Evolutionary conservation across 2,888 invertebrate genomes (phyloP), one percentile per base, ranked within the genome.

Genomic region (Yponomeuta plumbellus): DNA sequence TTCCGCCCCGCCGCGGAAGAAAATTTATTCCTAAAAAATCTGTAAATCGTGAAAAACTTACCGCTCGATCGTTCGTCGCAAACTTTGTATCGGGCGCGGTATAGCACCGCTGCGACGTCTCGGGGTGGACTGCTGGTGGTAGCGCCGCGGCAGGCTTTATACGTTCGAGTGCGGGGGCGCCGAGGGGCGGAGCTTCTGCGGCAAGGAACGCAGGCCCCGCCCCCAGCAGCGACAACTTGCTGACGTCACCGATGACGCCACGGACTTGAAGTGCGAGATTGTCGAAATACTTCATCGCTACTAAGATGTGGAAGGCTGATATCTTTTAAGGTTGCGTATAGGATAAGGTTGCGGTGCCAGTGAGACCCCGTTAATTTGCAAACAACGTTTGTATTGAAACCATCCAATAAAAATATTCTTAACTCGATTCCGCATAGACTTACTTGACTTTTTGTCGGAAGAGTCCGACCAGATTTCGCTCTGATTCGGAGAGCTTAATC

Each of bases 21-120:
- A 52, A 52, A 6, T 1, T 52, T 1, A 6, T 21, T n/a, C 8
- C 20, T 58, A 21, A 58, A 58, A 58, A 21, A 11, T 20, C 11
- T 58, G n/a, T n/a, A 10, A 58, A 58, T 11, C 11, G 11, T 52
- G 59, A 64, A 66, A 68, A 69, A 88, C 90, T 88, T 81, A 90
- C 90, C 88, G 80, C 84, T 73, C 75, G 71, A 69, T 68, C 66
- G 77, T 73, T 84, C 80, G 82, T 71, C 76, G 85, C 78, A 86
- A 90, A 90, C 80, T 89, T 89, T 84, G 73, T 26, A 62, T 59
- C 68, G 68, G 66, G 72, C 68, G 73, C 75, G 79, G 73, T 78
- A 78, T 74, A 69, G 70, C 68, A 74, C 73, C 70, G 23, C 69
- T 74, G 68, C 74, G 68, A 71, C 68, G 70, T 70, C 72, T 71